Evolutionary conservation across 2,797 vertebrate species (phyloP).

Genomic region (Pyrocephalus nanus): DNA sequence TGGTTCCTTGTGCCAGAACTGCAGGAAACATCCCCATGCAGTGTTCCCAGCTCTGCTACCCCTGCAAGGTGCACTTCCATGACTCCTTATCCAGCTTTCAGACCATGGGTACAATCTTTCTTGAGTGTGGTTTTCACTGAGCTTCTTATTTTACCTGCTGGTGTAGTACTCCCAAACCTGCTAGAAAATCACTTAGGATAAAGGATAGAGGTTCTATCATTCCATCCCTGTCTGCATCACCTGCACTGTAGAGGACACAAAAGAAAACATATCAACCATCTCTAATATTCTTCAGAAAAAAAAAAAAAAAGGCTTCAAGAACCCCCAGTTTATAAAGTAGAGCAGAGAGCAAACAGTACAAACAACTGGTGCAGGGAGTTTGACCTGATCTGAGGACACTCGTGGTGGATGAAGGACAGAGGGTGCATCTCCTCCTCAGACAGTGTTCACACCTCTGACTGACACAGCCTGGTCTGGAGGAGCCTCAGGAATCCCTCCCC

Average conservation of each 20-base stretch:
- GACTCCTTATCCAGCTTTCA: not conserved
- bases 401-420: not conserved
- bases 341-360: not conserved
- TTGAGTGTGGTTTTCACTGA: fast-evolving
- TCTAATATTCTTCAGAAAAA: not conserved
- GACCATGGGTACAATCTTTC: fast-evolving
- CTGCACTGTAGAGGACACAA: not conserved
- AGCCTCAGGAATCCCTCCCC: not conserved
- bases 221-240: not conserved
- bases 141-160: not conserved
- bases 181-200: not conserved
- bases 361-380: not conserved
- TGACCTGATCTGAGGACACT: not conserved
- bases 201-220: not conserved
- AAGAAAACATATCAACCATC: not conserved
- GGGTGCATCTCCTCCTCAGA: not conserved
- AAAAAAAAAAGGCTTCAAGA: not conserved
- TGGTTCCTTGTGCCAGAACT: not conserved
- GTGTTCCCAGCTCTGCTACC: not conserved
- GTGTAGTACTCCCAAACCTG: not conserved
- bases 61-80: not conserved
- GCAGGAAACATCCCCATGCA: not conserved
- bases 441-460: not conserved
- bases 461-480: not conserved
- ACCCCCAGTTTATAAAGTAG: fast-evolving